Percentiles rank a stretch among this genome's conserved stretches.
These are phyloP conservation scores for Drepanosiphum platanoidis DNA, from an alignment of 2,888 invertebrate genomes.

Conservation along the genomic window DNA sequence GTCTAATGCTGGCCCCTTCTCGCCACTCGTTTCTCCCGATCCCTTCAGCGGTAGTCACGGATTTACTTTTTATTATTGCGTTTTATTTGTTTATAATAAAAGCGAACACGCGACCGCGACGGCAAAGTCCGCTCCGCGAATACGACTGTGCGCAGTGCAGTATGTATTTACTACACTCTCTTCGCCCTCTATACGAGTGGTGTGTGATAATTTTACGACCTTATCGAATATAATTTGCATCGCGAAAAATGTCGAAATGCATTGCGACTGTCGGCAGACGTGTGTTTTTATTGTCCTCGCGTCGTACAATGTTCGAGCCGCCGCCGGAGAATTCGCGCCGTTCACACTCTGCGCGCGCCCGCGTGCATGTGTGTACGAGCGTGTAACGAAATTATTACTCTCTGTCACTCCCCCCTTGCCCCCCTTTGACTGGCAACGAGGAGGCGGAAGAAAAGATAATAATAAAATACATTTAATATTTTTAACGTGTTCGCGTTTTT, in stretches of 20 bases:
- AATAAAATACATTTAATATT: conserved; percentile 59
- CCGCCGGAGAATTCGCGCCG: neutral
- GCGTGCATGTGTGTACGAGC: neutral
- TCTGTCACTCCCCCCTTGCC: neutral
- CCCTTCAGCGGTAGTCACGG: conserved; percentile 14
- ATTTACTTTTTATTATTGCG: conserved; percentile 50
- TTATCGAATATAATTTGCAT: conserved; percentile 58
- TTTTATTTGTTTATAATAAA: conserved; percentile 59
- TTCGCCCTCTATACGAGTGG: conserved; percentile 12
- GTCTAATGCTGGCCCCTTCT: neutral
- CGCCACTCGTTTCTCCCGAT: neutral
- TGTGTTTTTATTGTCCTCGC: conserved; percentile 45
- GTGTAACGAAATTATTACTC: conserved; percentile 45
- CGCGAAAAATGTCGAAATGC: conserved; percentile 40
- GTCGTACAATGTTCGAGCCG: conserved; percentile 21
- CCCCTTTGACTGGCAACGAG: neutral
- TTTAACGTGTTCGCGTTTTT: conserved; percentile 48
- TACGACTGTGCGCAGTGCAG: neutral
- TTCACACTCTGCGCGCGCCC: neutral
- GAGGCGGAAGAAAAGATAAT: conserved; percentile 20
- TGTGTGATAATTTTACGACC: conserved; percentile 56
- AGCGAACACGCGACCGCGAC: conserved; percentile 13
- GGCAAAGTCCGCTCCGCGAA: neutral
- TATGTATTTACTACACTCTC: neutral
- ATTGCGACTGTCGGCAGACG: neutral